These are phyloP conservation scores for Passer montanus DNA, from an alignment of 2,113 vertebrate species.

Conservation along the genomic window DNA sequence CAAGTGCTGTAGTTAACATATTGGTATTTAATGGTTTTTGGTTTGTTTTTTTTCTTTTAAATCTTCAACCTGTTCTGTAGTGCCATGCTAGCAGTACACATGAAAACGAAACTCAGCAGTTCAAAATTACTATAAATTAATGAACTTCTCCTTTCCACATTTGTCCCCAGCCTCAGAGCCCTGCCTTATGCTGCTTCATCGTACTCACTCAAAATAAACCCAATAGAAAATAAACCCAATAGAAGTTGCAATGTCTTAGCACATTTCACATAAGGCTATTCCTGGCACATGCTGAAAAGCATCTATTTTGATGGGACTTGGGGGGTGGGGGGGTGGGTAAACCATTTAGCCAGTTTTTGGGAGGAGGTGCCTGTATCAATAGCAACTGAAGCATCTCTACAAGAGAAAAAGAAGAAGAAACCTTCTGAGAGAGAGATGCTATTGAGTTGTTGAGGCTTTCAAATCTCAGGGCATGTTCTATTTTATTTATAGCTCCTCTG, in stretches of 20 bases:
- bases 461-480: background rate
- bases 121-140: background rate
- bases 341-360: background rate
- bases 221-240: background rate
- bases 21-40: background rate
- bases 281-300: background rate
- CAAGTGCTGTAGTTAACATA: background rate
- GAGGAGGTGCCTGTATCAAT: background rate
- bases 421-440: background rate
- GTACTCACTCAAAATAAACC: background rate
- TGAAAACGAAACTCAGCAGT: background rate
- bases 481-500: constrained; percentile 14
- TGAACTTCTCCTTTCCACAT: background rate
- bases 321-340: too few species aligned
- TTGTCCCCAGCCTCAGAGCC: background rate
- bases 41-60: background rate
- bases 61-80: background rate
- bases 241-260: background rate
- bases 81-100: background rate
- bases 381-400: background rate
- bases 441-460: background rate
- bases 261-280: background rate
- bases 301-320: background rate
- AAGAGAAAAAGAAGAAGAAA: background rate
- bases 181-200: background rate